Percentiles rank a stretch among this genome's conserved stretches.
Evolutionary conservation across 2,888 invertebrate species (phyloP).

Genomic region (Idaea biselata): DNA sequence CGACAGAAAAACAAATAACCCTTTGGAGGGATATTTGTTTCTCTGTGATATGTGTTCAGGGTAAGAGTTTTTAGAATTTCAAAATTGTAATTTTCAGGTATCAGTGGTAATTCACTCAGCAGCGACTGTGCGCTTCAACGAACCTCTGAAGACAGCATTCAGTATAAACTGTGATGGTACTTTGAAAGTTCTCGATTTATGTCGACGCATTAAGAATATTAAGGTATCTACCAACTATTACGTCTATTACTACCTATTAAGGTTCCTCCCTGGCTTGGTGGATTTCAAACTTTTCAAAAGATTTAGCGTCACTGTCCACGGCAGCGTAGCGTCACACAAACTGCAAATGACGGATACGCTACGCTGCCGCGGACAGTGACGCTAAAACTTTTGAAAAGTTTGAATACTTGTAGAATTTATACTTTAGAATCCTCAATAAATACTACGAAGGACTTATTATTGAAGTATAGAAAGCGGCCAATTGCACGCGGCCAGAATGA

Average conservation of each 20-base stretch:
- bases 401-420: too few species aligned
- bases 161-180: conserved; percentile 43
- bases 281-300: too few species aligned
- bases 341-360: too few species aligned
- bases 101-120: conserved; percentile 49
- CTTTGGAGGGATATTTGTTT: neutral
- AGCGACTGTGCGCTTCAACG: conserved; percentile 42
- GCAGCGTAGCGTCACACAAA: too few species aligned
- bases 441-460: too few species aligned
- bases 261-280: too few species aligned
- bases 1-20: neutral
- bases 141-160: conserved; percentile 35
- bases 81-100: conserved; percentile 53
- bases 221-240: conserved; percentile 32
- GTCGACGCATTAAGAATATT: conserved; percentile 36
- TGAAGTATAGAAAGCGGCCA: too few species aligned
- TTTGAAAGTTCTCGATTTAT: conserved; percentile 35
- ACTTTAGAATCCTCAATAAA: too few species aligned
- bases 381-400: too few species aligned
- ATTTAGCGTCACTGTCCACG: too few species aligned
- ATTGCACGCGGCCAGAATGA: too few species aligned
- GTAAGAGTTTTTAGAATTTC: neutral
- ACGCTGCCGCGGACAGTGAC: too few species aligned
- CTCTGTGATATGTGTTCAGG: neutral
- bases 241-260: neutral